A percentile compares a stretch with the other conserved stretches of the same genome.
phyloP scores from a whole-genome alignment of 2,113 vertebrate genomes.

The Gambusia holbrooki region DNA sequence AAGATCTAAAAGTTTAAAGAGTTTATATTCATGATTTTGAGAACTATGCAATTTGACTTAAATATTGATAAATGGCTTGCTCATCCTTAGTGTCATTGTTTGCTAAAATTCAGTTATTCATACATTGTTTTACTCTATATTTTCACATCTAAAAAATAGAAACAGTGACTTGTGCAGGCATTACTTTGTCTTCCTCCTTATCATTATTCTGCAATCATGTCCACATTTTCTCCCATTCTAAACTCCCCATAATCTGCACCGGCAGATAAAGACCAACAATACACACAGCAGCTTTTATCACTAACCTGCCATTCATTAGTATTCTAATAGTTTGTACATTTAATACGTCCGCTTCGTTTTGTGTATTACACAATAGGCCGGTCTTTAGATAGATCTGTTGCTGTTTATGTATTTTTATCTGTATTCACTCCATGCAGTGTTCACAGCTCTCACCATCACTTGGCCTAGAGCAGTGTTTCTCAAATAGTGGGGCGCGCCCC shows the following conservation, averaged over 20 bases:
- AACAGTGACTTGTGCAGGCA: constrained; percentile 21
- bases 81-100: no score
- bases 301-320: neutral
- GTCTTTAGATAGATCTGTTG: neutral
- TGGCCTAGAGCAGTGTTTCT: constrained; percentile 54
- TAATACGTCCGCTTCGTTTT: neutral
- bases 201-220: constrained; percentile 52
- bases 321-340: neutral
- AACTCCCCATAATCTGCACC: constrained; percentile 27
- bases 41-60: no score
- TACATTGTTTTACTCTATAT: neutral
- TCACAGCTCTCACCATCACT: constrained; percentile 34
- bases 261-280: constrained; percentile 29
- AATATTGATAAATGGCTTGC: no score
- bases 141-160: neutral
- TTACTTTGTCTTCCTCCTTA: constrained; percentile 49
- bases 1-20: no score
- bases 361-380: neutral
- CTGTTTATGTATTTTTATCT: neutral
- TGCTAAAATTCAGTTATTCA: neutral
- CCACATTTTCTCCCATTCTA: constrained; percentile 24
- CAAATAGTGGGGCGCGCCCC: no score
- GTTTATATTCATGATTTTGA: no score
- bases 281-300: constrained; percentile 4
- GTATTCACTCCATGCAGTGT: constrained; percentile 7